Evolutionary conservation across 2,888 invertebrate genomes (phyloP), one percentile per base, ranked within the genome.

Genomic region (Epistrophella euchroma): DNA sequence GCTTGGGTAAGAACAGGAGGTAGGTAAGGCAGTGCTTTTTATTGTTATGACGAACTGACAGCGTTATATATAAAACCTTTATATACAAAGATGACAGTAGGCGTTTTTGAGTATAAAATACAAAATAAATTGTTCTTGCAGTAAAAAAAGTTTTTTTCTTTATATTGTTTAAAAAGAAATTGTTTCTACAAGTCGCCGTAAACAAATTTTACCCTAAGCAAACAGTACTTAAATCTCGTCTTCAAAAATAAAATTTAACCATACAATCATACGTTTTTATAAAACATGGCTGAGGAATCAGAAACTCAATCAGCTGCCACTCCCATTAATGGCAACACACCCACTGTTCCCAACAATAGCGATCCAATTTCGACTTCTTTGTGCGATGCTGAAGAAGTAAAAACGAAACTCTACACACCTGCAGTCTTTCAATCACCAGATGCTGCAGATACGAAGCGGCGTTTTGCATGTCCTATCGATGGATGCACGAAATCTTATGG

Each of bases 401-500:
- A 62, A 11, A 25, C 43, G 1, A 62, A 11, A n/a, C 43, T 40
- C 1, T 43, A 40, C n/a, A 43, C 22, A 10, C 19, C 64, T 0
- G 5, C 28, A 22, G 25, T 62, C 13, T 19, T 55, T 9, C 47
- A 62, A 15, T 32, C 74, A 9, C n/a, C 70, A 47, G 35, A 74
- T 50, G 60, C 40, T 5, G 22, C 15, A 2, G 90, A 91, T 86
- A 90, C 90, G 1, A 92, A 91, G 43, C 89, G 90, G 6, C 90
- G 90, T 56, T 91, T 90, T 78, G 89, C 89, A 0, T 91, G 91
- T 73, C 90, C 91, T 0, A 90, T 92, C 71, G 90, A 89, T 1
- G 90, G 91, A 74, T 91, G 91, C 75, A 90, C 90, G 10, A 91
- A 91, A 86, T 90, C 91, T 58, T 91, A 91, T 82, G 92, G 92